Evolutionary conservation across 2,888 invertebrate species (phyloP).

Genomic region (Alsophila aescularia): DNA sequence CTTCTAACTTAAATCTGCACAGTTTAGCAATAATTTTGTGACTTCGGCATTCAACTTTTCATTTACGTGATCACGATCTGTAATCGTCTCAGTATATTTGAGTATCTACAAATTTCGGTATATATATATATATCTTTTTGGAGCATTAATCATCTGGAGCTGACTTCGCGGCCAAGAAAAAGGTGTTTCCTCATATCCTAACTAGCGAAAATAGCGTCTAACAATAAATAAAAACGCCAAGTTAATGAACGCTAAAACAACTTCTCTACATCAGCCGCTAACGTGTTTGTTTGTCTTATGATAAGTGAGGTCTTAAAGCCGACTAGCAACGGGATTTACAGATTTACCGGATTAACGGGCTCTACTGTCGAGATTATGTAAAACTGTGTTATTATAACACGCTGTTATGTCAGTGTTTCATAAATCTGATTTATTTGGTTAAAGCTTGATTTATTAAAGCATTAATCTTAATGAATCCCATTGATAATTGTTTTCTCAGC

Average conservation of each 20-base stretch:
- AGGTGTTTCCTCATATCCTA: neutral
- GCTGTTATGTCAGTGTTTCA: slow-evolving; percentile 22
- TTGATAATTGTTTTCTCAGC: neutral
- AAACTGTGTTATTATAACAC: slow-evolving; percentile 28
- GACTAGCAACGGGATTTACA: slow-evolving; percentile 36
- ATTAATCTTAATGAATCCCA: neutral
- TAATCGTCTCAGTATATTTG: neutral
- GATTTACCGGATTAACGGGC: slow-evolving; percentile 36
- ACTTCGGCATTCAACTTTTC: slow-evolving; percentile 3
- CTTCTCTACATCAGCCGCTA: slow-evolving; percentile 26
- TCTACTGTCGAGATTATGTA: slow-evolving; percentile 32
- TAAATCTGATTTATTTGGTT: slow-evolving; percentile 15
- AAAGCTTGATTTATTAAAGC: slow-evolving; percentile 2
- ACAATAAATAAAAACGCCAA: slow-evolving; percentile 31
- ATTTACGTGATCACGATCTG: slow-evolving; percentile 2
- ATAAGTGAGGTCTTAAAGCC: slow-evolving; percentile 38
- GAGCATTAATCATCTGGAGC: slow-evolving; percentile 6
- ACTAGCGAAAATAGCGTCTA: slow-evolving; percentile 25
- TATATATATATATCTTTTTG: slow-evolving; percentile 1
- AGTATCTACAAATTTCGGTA: slow-evolving; percentile 3
- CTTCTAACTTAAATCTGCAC: neutral
- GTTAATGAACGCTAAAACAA: slow-evolving; percentile 35
- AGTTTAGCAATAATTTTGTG: slow-evolving; percentile 13
- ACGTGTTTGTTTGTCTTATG: slow-evolving; percentile 36
- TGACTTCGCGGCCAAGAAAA: slow-evolving; percentile 4